Percentiles rank a stretch among this genome's conserved stretches.
phyloP scores from a whole-genome alignment of 2,888 invertebrate species.

The Octonoba sinensis region DNA sequence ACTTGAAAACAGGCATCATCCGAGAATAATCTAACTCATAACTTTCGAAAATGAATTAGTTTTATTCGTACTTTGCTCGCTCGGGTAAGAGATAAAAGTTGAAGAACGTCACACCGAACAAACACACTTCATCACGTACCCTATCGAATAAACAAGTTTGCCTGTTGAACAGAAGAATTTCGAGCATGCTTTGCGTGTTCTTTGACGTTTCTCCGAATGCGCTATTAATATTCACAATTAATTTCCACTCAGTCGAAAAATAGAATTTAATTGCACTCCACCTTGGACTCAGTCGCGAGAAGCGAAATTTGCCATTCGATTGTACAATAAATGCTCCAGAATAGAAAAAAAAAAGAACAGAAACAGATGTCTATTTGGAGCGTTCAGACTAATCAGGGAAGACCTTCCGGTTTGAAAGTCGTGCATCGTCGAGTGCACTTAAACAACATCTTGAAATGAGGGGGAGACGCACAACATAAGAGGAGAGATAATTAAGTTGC shows the following conservation, averaged over 20 bases:
- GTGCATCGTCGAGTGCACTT: conserved; percentile 47
- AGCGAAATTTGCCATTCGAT: no score
- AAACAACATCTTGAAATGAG: conserved; percentile 33
- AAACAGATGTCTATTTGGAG: no score
- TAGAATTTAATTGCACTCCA: conserved; percentile 53
- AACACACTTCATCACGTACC: conserved; percentile 40
- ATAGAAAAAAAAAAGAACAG: no score
- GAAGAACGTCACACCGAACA: no score
- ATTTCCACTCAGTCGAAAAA: conserved; percentile 60
- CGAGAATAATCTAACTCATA: no score
- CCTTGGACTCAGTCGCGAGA: no score
- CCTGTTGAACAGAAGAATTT: conserved; percentile 28
- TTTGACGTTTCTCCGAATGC: conserved; percentile 41
- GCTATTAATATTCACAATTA: conserved; percentile 62
- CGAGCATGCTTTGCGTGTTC: conserved; percentile 25
- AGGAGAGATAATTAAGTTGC: conserved; percentile 56
- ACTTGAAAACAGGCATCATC: no score
- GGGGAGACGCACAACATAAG: not conserved
- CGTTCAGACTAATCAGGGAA: conserved; percentile 9
- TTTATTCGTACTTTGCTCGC: no score
- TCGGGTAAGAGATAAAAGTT: no score
- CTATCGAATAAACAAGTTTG: conserved; percentile 35
- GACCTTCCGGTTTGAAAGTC: conserved; percentile 55
- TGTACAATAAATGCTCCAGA: no score
- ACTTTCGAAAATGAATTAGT: no score